Base-by-base conservation (phyloP, 2,888 invertebrate species). In the Cepaea hortensis region DNA sequence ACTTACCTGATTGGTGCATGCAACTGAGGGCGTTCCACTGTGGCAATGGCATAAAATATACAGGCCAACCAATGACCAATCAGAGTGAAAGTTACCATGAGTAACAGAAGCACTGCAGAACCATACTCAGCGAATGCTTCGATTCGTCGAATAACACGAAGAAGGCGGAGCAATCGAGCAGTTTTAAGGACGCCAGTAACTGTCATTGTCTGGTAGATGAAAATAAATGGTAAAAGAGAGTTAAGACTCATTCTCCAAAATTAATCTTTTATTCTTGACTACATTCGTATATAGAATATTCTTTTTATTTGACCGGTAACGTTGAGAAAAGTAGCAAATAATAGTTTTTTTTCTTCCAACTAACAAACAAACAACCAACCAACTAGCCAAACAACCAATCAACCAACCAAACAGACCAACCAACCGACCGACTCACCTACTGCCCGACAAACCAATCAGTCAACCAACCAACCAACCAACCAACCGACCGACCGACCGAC, bases 61-160 rank as follows among this genome's bases (percentile, higher is more conserved):
- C 94, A 94, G 23, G 94, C 94, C 75, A 94, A 90, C 94, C 94
- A 94, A 90, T 94, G 94, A 65, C 93, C 94, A 81, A 94, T 93
- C 80, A 94, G 91, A 6, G 94, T 93, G 90, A 94, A 94, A 70
- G 93, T 91, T 6, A 94, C 94, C 94, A 94, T 94, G 62, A 94
- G 90, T 9, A 94, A 91, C 50, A 94, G 91, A 48, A 94, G 90
- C 1, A 94, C 94, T 48, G 94, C 94, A 3, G 94, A 93, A 48
- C 94, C 94, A 88, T 94, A 94, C 88, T 94, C 94, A 0, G 94
- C 94, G 88, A 94, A 94, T 88, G 94, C 94, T 89, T 94, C 94
- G 62, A 94, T 93, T 35, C 94, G 91, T 20, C 94, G 91, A 55
- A 94, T 92, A 4, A 94, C 94, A 13, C 94, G 91, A 15, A 94